Percentiles rank a stretch among this genome's conserved stretches.
Conservation (phyloP, 1,140 invertebrate genomes). For the Drosophila carrolli region DNA sequence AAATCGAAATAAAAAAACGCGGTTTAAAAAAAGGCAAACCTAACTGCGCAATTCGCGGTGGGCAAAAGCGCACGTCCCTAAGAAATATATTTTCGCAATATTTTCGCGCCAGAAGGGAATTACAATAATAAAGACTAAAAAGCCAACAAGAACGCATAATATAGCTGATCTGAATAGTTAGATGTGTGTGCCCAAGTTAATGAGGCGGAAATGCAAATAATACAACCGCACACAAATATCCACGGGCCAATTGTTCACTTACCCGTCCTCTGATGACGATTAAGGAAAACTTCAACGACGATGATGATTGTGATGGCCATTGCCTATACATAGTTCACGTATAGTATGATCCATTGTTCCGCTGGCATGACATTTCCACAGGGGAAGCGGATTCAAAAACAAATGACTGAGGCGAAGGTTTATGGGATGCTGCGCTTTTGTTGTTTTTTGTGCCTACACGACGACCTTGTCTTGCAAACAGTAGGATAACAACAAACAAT, state of each 20-base stretch:
- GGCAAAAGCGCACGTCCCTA: slow-evolving; percentile 48
- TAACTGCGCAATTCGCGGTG: slow-evolving; percentile 55
- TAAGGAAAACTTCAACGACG: slow-evolving; percentile 38
- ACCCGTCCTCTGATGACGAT: slow-evolving; percentile 29
- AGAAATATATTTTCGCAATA: slow-evolving; percentile 22
- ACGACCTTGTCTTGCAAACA: slow-evolving; percentile 35
- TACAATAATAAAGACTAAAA: slow-evolving; percentile 30
- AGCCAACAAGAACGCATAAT: slow-evolving; percentile 16
- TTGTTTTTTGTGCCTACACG: slow-evolving; percentile 54
- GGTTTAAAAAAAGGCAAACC: slow-evolving; percentile 47
- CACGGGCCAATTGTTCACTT: slow-evolving; percentile 74
- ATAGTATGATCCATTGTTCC: slow-evolving; percentile 54
- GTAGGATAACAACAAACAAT: slow-evolving; percentile 35
- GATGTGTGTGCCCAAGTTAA: slow-evolving; percentile 52
- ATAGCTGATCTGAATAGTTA: slow-evolving; percentile 29
- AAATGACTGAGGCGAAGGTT: slow-evolving; percentile 38
- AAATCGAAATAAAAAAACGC: slow-evolving; percentile 6
- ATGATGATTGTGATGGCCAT: slow-evolving; percentile 17
- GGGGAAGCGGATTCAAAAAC: slow-evolving; percentile 35
- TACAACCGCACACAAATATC: slow-evolving; percentile 12
- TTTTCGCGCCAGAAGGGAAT: slow-evolving; percentile 56
- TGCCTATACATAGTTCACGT: slow-evolving; percentile 21
- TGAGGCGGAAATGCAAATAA: slow-evolving; percentile 75
- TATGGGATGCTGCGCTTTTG: slow-evolving; percentile 70
- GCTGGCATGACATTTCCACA: slow-evolving; percentile 58